A percentile compares a stretch with the other conserved stretches of the same genome.
Evolutionary conservation across 2,888 invertebrate species (phyloP).

Genomic region (Exocentrus adspersus): DNA sequence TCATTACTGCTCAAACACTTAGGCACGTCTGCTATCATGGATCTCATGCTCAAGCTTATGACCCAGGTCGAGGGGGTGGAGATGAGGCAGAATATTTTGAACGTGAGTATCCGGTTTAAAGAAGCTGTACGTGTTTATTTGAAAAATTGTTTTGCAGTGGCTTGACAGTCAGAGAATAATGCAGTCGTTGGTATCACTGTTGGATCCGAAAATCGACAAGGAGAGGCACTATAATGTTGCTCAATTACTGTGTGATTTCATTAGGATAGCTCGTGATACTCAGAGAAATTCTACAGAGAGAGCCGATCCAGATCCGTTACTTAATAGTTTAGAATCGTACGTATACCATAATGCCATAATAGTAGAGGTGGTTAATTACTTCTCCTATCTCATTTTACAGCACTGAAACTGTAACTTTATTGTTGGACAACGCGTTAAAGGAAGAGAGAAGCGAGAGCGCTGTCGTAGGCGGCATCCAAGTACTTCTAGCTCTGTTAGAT

Average conservation of each 20-base stretch:
- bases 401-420: slow-evolving; percentile 71
- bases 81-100: slow-evolving; percentile 75
- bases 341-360: slow-evolving; percentile 51
- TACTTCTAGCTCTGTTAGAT: slow-evolving; percentile 79
- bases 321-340: slow-evolving; percentile 79
- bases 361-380: too few species aligned
- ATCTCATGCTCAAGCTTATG: slow-evolving; percentile 87
- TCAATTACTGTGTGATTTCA: slow-evolving; percentile 88
- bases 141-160: slow-evolving; percentile 80
- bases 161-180: slow-evolving; percentile 88
- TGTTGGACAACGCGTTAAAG: slow-evolving; percentile 80
- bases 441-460: slow-evolving; percentile 74
- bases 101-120: slow-evolving; percentile 71
- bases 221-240: slow-evolving; percentile 88
- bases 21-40: slow-evolving; percentile 94
- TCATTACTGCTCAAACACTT: slow-evolving; percentile 88
- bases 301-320: slow-evolving; percentile 76
- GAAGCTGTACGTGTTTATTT: too few species aligned
- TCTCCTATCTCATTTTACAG: slow-evolving; percentile 55
- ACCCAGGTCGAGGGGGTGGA: slow-evolving; percentile 82
- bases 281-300: slow-evolving; percentile 69
- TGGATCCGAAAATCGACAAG: slow-evolving; percentile 73
- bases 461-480: slow-evolving; percentile 81
- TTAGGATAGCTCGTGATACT: slow-evolving; percentile 72
- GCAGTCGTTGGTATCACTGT: slow-evolving; percentile 76